A percentile compares a stretch with the other conserved stretches of the same genome.
phyloP scores from a whole-genome alignment of 2,888 invertebrate genomes.

The Drosophila basisetae region DNA sequence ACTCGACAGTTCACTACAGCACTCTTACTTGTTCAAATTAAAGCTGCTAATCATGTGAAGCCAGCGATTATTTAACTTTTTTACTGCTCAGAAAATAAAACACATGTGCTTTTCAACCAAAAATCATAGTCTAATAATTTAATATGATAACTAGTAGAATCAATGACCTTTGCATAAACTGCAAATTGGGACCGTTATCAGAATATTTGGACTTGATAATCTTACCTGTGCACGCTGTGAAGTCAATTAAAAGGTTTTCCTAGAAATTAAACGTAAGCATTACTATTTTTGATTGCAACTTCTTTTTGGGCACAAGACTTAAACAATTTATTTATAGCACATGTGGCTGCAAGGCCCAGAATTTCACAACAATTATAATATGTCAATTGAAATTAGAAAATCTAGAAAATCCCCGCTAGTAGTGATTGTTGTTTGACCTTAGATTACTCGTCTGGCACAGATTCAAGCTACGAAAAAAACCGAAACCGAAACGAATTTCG shows the following conservation, averaged over 20 bases:
- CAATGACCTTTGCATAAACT: slow-evolving; percentile 1
- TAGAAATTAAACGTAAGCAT: slow-evolving; percentile 20
- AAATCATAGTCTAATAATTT: neutral
- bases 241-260: slow-evolving; percentile 53
- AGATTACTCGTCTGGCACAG: slow-evolving; percentile 22
- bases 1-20: no score
- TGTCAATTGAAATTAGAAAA: neutral
- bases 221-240: slow-evolving; percentile 8
- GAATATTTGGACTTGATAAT: slow-evolving; percentile 16
- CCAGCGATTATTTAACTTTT: neutral
- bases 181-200: slow-evolving; percentile 33
- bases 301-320: neutral
- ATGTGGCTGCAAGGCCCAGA: neutral
- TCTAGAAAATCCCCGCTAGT: neutral
- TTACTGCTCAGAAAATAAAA: neutral
- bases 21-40: neutral
- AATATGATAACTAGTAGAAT: neutral
- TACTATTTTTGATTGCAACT: slow-evolving; percentile 3
- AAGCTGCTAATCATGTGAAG: neutral
- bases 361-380: neutral
- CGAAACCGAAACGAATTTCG: slow-evolving; percentile 1
- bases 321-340: neutral
- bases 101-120: neutral
- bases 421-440: slow-evolving; percentile 4
- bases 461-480: slow-evolving; percentile 1